Evolutionary conservation across 2,888 invertebrate species (phyloP).

Genomic region (Acleris holmiana): DNA sequence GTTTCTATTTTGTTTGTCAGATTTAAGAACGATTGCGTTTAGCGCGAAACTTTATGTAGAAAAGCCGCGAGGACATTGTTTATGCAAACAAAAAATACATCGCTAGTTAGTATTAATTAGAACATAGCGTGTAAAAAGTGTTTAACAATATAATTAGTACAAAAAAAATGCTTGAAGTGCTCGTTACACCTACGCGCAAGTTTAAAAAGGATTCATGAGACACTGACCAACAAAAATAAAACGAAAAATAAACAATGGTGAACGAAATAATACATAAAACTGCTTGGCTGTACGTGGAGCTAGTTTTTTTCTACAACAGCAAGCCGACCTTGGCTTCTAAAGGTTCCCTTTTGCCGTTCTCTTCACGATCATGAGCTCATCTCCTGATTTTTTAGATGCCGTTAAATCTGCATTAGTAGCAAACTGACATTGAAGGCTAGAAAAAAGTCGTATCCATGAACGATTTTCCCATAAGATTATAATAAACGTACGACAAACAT

Average conservation of each 20-base stretch:
- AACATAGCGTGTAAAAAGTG: slow-evolving; percentile 44
- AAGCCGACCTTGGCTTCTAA: slow-evolving; percentile 45
- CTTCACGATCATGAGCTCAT: slow-evolving; percentile 18
- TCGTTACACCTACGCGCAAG: slow-evolving; percentile 40
- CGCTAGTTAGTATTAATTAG: slow-evolving; percentile 24
- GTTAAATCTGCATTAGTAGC: slow-evolving; percentile 5
- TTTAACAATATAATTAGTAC: slow-evolving; percentile 57
- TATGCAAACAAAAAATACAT: slow-evolving; percentile 2
- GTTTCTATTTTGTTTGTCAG: slow-evolving; percentile 14
- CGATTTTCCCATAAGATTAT: not conserved
- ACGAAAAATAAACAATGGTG: slow-evolving; percentile 58
- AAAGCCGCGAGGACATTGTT: not conserved
- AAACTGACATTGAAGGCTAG: slow-evolving; percentile 1
- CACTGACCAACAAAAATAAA: slow-evolving; percentile 61
- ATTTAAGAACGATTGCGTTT: slow-evolving; percentile 3
- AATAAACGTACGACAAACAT: slow-evolving; percentile 13
- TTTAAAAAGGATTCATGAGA: slow-evolving; percentile 52
- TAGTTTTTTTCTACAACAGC: slow-evolving; percentile 84
- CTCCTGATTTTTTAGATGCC: slow-evolving; percentile 10
- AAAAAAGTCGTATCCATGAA: slow-evolving; percentile 5
- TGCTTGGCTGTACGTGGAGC: slow-evolving; percentile 64
- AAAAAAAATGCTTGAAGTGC: slow-evolving; percentile 54
- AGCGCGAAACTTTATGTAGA: slow-evolving; percentile 8
- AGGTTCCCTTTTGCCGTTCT: slow-evolving; percentile 14
- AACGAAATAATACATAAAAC: slow-evolving; percentile 52